These are phyloP conservation scores for Drosophila anomalata DNA, from an alignment of 2,888 invertebrate species.

Conservation along the genomic window DNA sequence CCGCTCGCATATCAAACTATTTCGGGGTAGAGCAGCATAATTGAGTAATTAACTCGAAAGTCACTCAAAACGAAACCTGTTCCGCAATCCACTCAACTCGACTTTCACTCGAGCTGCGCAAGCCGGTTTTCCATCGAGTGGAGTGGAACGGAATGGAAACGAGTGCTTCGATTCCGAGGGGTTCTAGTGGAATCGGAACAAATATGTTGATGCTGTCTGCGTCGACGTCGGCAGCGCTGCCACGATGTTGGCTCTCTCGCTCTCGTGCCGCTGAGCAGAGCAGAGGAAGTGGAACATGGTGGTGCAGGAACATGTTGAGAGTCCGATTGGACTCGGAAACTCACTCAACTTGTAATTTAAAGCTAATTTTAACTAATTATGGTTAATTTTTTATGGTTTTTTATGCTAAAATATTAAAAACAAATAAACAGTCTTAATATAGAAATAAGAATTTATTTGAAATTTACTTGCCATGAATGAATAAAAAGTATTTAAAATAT, in stretches of 20 bases:
- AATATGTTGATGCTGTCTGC: slow-evolving; percentile 21
- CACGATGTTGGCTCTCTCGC: slow-evolving; percentile 3
- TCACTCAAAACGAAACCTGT: slow-evolving; percentile 67
- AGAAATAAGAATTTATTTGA: too few species aligned
- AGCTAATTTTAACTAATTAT: background rate
- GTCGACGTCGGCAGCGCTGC: slow-evolving; percentile 45
- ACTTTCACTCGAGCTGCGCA: slow-evolving; percentile 18
- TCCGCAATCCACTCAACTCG: slow-evolving; percentile 37
- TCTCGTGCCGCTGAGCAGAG: background rate
- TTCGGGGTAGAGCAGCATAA: slow-evolving; percentile 53
- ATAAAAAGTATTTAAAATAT: too few species aligned
- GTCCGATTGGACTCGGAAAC: background rate
- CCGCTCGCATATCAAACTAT: slow-evolving; percentile 22
- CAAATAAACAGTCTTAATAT: too few species aligned
- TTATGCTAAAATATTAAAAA: background rate
- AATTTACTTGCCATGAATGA: too few species aligned
- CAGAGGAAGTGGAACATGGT: slow-evolving; percentile 1
- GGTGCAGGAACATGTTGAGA: background rate
- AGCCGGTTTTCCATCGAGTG: slow-evolving; percentile 57
- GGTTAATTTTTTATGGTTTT: background rate
- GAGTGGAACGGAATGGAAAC: slow-evolving; percentile 28
- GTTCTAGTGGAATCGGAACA: slow-evolving; percentile 27
- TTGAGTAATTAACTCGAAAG: slow-evolving; percentile 70
- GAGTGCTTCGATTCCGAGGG: slow-evolving; percentile 32
- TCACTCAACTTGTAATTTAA: background rate